Evolutionary conservation across 1,140 invertebrate species (phyloP).

Genomic region (Zaprionus nigranus): DNA sequence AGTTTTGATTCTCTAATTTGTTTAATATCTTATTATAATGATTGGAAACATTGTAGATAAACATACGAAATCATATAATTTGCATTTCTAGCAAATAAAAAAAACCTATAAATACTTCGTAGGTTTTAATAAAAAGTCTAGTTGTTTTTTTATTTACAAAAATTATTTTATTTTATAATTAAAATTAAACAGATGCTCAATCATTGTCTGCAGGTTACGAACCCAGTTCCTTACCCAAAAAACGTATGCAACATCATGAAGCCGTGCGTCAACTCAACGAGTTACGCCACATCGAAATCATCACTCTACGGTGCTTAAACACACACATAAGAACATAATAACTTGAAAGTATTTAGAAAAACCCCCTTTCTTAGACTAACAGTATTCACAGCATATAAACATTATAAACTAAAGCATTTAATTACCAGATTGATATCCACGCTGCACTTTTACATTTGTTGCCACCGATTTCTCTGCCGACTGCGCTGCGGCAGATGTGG

Average conservation of each 20-base stretch:
- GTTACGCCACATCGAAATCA: constrained; percentile 18
- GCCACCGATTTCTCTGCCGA: constrained; percentile 4
- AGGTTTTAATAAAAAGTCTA: background rate
- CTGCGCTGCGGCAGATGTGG: constrained; percentile 8
- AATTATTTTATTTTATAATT: background rate
- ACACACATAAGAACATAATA: constrained; percentile 20
- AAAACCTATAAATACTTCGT: background rate
- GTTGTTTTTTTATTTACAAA: background rate
- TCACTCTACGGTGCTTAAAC: background rate
- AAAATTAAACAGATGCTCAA: no score
- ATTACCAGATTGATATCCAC: constrained; percentile 56
- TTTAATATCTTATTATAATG: no score
- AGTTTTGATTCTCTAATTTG: background rate
- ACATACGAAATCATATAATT: no score
- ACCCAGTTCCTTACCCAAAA: constrained; percentile 4
- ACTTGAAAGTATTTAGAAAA: background rate
- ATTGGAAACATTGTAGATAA: no score
- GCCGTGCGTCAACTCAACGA: constrained; percentile 16
- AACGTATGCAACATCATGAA: background rate
- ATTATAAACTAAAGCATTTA: background rate
- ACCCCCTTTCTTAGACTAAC: background rate
- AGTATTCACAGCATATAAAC: background rate
- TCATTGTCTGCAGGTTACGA: background rate
- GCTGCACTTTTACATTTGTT: constrained; percentile 18
- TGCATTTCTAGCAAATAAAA: no score